Conservation (phyloP, 2,888 invertebrate genomes). For the Crematogaster levior region DNA sequence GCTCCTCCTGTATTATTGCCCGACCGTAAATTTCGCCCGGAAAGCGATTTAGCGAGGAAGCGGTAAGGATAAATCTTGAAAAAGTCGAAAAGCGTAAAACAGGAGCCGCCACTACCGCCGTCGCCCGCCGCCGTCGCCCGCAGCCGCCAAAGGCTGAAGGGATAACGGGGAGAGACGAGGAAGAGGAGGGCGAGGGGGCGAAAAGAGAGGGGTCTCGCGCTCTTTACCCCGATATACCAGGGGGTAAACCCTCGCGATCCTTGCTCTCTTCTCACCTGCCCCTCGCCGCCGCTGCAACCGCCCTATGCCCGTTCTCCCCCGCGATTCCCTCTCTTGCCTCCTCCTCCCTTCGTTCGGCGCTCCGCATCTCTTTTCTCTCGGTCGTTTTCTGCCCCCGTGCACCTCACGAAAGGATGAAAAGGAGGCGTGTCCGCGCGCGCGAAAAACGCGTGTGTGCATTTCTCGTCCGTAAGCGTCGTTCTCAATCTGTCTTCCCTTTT, state of each 20-base stretch:
- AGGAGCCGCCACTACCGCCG: conserved; percentile 59
- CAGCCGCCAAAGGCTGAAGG: conserved; percentile 12
- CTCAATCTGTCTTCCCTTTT: background rate
- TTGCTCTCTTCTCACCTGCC: conserved; percentile 62
- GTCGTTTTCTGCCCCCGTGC: conserved; percentile 51
- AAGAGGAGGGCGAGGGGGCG: background rate
- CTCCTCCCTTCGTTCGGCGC: conserved; percentile 21
- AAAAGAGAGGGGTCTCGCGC: conserved; percentile 53
- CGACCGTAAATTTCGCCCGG: conserved; percentile 85
- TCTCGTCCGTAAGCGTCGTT: conserved; percentile 65
- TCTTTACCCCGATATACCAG: conserved; percentile 61
- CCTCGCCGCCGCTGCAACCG: conserved; percentile 19
- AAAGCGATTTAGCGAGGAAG: conserved; percentile 86
- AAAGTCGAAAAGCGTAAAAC: conserved; percentile 85
- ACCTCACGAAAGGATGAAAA: conserved; percentile 68
- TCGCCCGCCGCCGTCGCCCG: conserved; percentile 21
- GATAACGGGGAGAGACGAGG: conserved; percentile 19
- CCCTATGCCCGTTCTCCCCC: conserved; percentile 54
- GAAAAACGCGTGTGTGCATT: conserved; percentile 64
- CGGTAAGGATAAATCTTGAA: conserved; percentile 85
- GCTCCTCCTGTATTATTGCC: conserved; percentile 81
- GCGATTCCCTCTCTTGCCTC: conserved; percentile 8
- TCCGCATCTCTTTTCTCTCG: conserved; percentile 40
- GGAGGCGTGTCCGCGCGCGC: conserved; percentile 75
- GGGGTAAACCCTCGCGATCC: conserved; percentile 54